Evolutionary conservation across 2,113 vertebrate genomes (phyloP), one percentile per base, ranked within the genome.

Genomic region (Apistogramma diplotaenia): DNA sequence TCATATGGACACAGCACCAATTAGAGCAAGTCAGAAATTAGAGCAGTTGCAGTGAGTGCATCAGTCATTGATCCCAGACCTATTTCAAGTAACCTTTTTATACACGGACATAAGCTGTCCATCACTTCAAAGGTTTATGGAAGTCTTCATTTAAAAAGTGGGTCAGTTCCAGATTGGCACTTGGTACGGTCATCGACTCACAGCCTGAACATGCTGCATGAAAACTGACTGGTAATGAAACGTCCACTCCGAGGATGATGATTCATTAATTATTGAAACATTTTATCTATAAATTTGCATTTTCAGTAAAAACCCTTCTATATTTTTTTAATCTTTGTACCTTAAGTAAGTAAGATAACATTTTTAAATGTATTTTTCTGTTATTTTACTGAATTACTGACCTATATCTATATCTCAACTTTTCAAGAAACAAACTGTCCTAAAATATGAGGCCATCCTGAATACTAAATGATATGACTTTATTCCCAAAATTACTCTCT

Each of bases 61-160:
- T 70, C 43, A 40, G 65, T 29, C 65, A 49, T 29, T 49, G 65
- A 70, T 70, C 65, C 65, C 29, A 10, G 25, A 51, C 65, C 43
- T 70, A 70, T 49, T 70, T 70, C 65, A 49, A 51, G 65, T 70
- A 70, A 70, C 65, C 43, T 43, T n/a, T 49, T 70, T 70, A 51
- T 70, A 70, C 43, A 70, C 4, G 65, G 65, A 70, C 65, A 70
- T 70, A 70, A 43, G 43, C 65, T 70, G 65, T 31, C 65, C 65
- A 70, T 70, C 65, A 70, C 65, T 70, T 70, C 65, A 70, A 70
- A 70, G 65, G 65, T 70, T 70, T 70, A 70, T 51, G 65, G 65
- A 51, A 70, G 65, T 27, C 53, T 56, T 74, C 33, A 40, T 57
- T 55, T 57, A 57, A 74, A 56, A 74, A 56, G 72, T 56, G 33